Conservation (phyloP, 2,113 vertebrate genomes). For the Cyanoderma ruficeps region DNA sequence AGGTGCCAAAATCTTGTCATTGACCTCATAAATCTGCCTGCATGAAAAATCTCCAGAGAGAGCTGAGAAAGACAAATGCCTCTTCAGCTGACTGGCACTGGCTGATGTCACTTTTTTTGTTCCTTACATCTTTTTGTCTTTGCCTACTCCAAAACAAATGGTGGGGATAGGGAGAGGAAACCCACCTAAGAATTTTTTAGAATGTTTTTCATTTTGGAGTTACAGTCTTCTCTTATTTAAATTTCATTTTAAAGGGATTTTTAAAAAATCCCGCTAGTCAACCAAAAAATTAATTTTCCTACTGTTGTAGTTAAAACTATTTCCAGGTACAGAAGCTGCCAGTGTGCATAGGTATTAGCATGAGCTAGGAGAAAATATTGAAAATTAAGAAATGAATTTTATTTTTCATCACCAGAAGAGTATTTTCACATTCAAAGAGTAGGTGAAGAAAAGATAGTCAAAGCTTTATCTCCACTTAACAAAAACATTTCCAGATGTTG, state of each 20-base stretch:
- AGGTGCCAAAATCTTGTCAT: not conserved
- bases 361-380: not conserved
- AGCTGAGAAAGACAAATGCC: not conserved
- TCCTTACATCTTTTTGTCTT: not conserved
- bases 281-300: not conserved
- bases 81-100: not conserved
- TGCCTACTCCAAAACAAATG: not conserved
- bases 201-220: not conserved
- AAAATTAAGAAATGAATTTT: not conserved
- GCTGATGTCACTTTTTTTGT: not conserved
- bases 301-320: not conserved
- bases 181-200: not conserved
- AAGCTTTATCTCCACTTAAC: not conserved
- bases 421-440: not conserved
- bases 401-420: not conserved
- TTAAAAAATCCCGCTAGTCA: rapidly evolving
- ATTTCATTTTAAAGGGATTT: not conserved
- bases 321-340: not conserved
- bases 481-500: not conserved
- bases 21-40: not conserved
- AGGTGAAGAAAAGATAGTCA: not conserved
- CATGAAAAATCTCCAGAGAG: not conserved
- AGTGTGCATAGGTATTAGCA: not conserved
- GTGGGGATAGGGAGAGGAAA: not conserved
- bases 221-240: not conserved